Base-by-base conservation (phyloP, 2,888 invertebrate species). In the Smittia aterrima region DNA sequence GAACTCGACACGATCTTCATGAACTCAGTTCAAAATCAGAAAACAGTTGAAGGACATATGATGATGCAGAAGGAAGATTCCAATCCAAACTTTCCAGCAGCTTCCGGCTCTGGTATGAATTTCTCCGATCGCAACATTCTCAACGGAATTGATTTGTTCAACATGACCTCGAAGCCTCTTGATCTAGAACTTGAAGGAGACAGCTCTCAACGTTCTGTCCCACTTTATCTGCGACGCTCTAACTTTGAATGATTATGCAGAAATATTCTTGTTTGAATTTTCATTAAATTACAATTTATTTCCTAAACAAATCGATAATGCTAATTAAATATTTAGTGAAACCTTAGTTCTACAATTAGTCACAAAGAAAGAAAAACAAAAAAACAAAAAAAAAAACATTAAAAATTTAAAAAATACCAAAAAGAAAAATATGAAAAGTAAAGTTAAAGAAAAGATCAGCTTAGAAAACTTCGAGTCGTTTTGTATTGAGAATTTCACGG, bases 31-130 rank as follows among this genome's bases (percentile, higher is more conserved):
- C 72, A 38, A 1, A 62, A 41, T 41, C 54, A 70, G 41, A 71
- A 68, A 76, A 73, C 68, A 16, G 71, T 13, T 74, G 70, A 68
- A 72, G 75, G 75, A 53, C 76, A 66, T 7, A 74, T 67, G 68
- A 75, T 76, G 62, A 74, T 77, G 24, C 76, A 77, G 18, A 74
- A 77, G 67, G 3, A 77, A 77, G 77, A 81, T 81, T 75, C 78
- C 81, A 1, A 78, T 81, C 53, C 78, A 79, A 80, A 82, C 54
- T 70, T 75, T 75, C 62, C 77, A 47, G 47, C 76, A 74, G 64
- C 79, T 78, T 18, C 79, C 78, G 25, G 27, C 32, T 38, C 73
- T 0, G 18, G 18, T 20, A 7, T 13, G 0, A 72, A 41, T 6
- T 47, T 47, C 20, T 9, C 20, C 22, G 74, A 74, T 22, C 64